Conservation (phyloP, 2,888 invertebrate genomes). For the Noctua pronuba region DNA sequence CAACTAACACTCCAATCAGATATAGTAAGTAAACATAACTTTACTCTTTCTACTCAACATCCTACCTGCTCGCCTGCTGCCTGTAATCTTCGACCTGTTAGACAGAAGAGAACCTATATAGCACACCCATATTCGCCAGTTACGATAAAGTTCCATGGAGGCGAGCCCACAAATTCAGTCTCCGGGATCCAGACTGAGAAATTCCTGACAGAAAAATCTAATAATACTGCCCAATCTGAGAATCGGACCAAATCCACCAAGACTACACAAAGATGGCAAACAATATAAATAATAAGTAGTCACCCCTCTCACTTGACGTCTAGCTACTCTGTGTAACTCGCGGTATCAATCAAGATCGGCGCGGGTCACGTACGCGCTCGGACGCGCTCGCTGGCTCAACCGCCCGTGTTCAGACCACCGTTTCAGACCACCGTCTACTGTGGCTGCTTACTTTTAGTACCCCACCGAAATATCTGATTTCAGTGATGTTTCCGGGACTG, state of each 20-base stretch:
- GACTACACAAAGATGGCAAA: background rate
- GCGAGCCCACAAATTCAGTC: background rate
- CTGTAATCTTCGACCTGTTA: too few relatives aligned
- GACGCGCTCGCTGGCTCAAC: conserved; percentile 18
- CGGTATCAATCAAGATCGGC: conserved; percentile 68
- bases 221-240: background rate
- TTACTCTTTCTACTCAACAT: too few relatives aligned
- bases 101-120: too few relatives aligned
- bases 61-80: too few relatives aligned
- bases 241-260: too few relatives aligned
- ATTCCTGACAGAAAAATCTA: background rate
- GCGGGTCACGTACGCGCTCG: conserved; percentile 63
- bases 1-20: too few relatives aligned
- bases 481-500: background rate
- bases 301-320: conserved; percentile 30
- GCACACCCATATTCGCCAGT: background rate
- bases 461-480: background rate
- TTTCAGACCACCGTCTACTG: conserved; percentile 10
- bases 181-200: background rate
- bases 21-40: too few relatives aligned
- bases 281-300: background rate
- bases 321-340: conserved; percentile 30
- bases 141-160: background rate
- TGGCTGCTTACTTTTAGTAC: background rate
- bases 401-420: conserved; percentile 31